These are phyloP conservation scores for Lepidurus arcticus DNA, from an alignment of 1,140 invertebrate species.

Conservation along the genomic window DNA sequence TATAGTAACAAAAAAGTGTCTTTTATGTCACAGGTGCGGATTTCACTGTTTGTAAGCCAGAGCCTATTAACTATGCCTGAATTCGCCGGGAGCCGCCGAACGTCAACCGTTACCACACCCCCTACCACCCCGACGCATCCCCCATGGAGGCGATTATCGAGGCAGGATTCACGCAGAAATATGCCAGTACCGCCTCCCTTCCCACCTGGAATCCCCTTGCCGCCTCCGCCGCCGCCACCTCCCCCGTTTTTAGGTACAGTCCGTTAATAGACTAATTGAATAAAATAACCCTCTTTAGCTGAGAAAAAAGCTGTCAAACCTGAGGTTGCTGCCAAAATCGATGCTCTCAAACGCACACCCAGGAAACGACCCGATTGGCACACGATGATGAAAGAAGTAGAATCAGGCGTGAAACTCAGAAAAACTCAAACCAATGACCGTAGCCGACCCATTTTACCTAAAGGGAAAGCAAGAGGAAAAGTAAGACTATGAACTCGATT, in stretches of 20 bases:
- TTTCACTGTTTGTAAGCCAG: background rate
- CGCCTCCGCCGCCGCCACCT: slow-evolving; percentile 33
- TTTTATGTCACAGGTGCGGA: slow-evolving; percentile 6
- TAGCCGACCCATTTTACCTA: slow-evolving; percentile 57
- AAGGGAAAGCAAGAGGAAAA: slow-evolving; percentile 55
- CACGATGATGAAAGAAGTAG: slow-evolving; percentile 82
- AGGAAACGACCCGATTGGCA: slow-evolving; percentile 78
- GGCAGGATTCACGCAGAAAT: slow-evolving; percentile 29
- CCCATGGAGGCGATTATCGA: slow-evolving; percentile 30
- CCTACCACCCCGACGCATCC: slow-evolving; percentile 25
- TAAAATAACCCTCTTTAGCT: slow-evolving; percentile 27
- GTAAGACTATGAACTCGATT: slow-evolving; percentile 43
- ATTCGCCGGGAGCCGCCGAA: background rate
- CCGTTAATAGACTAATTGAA: slow-evolving; percentile 33
- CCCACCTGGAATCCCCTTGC: slow-evolving; percentile 4
- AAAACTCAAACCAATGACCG: slow-evolving; percentile 79
- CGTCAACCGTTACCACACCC: slow-evolving; percentile 13
- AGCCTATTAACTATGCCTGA: background rate
- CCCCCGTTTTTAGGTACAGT: slow-evolving; percentile 32
- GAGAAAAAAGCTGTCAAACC: slow-evolving; percentile 41
- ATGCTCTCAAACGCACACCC: slow-evolving; percentile 61
- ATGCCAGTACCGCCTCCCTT: background rate
- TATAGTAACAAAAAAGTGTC: background rate
- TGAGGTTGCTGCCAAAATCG: slow-evolving; percentile 55
- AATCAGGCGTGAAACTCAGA: slow-evolving; percentile 63